Percentiles rank a stretch among this genome's conserved stretches.
Evolutionary conservation across 1,140 invertebrate genomes (phyloP).

Genomic region (Scylla paramamosain): DNA sequence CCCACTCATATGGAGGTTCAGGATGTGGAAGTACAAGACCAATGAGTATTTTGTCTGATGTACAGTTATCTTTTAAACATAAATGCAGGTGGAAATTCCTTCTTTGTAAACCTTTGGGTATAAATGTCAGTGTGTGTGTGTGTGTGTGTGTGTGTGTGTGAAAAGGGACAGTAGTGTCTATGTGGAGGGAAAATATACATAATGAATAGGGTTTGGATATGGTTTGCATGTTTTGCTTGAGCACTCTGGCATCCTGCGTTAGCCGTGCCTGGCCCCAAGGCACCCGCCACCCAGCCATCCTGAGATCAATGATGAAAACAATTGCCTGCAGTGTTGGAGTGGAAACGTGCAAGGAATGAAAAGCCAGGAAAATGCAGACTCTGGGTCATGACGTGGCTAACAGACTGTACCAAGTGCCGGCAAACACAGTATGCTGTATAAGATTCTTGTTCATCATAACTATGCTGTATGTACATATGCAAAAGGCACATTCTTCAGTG

Average conservation of each 20-base stretch:
- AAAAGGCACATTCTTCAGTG: background rate
- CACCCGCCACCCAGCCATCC: background rate
- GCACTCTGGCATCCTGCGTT: background rate
- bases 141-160: conserved; percentile 16
- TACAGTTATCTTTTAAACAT: conserved; percentile 21
- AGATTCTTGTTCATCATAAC: background rate
- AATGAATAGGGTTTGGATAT: background rate
- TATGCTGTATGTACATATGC: background rate
- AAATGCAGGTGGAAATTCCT: conserved; percentile 15
- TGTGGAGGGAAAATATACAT: background rate
- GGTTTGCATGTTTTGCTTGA: background rate
- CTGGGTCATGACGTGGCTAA: background rate
- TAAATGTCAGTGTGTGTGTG: conserved; percentile 29
- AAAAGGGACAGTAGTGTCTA: background rate
- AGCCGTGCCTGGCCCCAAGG: background rate
- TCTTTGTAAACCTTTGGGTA: conserved; percentile 27
- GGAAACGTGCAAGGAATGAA: background rate
- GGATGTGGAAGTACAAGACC: conserved; percentile 49
- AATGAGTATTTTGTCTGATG: conserved; percentile 52
- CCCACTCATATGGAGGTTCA: conserved; percentile 37
- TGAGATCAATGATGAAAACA: conserved; percentile 12
- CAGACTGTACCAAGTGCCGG: background rate
- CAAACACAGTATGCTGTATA: background rate
- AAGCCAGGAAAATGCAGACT: conserved; percentile 22
- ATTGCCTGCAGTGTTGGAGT: background rate